A percentile compares a stretch with the other conserved stretches of the same genome.
These are phyloP conservation scores for Fulmarus glacialis DNA, from an alignment of 2,113 vertebrate species.

Conservation along the genomic window DNA sequence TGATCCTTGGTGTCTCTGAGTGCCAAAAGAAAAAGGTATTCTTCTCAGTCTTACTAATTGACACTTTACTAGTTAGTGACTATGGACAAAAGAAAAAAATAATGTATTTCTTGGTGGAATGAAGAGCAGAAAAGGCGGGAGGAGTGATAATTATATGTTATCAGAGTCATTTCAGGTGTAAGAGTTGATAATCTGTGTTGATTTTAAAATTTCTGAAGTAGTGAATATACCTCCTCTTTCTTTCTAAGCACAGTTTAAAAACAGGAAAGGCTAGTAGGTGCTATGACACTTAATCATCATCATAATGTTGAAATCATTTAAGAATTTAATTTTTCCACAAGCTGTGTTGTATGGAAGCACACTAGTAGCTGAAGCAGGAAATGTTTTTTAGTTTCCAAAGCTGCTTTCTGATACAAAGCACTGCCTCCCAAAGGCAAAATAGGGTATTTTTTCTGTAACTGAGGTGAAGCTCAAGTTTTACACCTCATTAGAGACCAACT, in stretches of 20 bases:
- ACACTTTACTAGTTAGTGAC: neutral
- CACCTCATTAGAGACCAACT: neutral
- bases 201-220: neutral
- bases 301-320: neutral
- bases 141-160: neutral
- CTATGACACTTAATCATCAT: neutral
- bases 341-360: neutral
- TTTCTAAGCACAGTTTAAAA: neutral
- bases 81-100: neutral
- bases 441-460: neutral
- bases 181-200: neutral
- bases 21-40: neutral
- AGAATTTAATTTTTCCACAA: neutral
- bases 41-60: neutral
- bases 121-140: neutral
- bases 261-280: neutral
- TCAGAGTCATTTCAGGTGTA: neutral
- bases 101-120: neutral
- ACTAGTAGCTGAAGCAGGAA: neutral
- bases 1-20: neutral
- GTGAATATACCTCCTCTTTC: neutral
- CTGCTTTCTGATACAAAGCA: neutral
- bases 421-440: neutral
- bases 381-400: neutral
- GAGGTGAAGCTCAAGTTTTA: neutral